phyloP scores from a whole-genome alignment of 2,113 vertebrate species.

The Mugil cephalus region DNA sequence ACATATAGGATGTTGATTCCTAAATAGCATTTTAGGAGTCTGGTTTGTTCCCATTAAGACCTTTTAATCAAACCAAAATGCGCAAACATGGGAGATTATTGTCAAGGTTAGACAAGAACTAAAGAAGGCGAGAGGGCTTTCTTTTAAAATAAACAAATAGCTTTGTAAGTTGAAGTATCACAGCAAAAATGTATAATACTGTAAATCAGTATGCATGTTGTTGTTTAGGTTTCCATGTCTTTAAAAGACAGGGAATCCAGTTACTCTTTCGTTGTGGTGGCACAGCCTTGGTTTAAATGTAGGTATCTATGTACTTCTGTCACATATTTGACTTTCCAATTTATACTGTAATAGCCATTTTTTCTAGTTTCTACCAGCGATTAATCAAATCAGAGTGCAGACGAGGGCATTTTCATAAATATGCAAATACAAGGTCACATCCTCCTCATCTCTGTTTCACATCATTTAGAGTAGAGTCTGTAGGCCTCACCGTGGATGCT shows the following conservation, averaged over 20 bases:
- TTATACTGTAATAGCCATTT: constrained; percentile 76
- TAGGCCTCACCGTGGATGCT: constrained; percentile 50
- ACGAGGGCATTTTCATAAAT: constrained; percentile 81
- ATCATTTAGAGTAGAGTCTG: constrained; percentile 39
- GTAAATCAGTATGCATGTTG: constrained; percentile 79
- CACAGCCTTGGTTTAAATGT: constrained; percentile 64
- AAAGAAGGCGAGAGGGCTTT: constrained; percentile 31
- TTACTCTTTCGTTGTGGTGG: constrained; percentile 61
- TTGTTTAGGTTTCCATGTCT: constrained; percentile 64
- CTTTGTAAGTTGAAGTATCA: constrained; percentile 61
- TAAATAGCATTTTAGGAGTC: constrained; percentile 27
- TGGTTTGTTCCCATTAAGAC: constrained; percentile 14
- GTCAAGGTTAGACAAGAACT: constrained; percentile 6
- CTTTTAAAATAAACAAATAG: constrained; percentile 34
- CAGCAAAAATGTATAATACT: constrained; percentile 75
- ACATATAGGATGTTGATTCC: constrained; percentile 18
- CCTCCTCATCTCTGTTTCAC: constrained; percentile 47
- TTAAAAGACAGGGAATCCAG: constrained; percentile 51
- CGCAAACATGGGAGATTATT: constrained; percentile 26
- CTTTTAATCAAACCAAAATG: constrained; percentile 30
- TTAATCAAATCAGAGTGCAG: constrained; percentile 76
- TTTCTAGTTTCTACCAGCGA: constrained; percentile 79
- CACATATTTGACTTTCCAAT: constrained; percentile 69
- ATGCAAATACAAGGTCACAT: constrained; percentile 80
- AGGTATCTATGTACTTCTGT: constrained; percentile 65